Base-by-base conservation (phyloP, 2,888 invertebrate genomes). In the Leucoptera coffeella region DNA sequence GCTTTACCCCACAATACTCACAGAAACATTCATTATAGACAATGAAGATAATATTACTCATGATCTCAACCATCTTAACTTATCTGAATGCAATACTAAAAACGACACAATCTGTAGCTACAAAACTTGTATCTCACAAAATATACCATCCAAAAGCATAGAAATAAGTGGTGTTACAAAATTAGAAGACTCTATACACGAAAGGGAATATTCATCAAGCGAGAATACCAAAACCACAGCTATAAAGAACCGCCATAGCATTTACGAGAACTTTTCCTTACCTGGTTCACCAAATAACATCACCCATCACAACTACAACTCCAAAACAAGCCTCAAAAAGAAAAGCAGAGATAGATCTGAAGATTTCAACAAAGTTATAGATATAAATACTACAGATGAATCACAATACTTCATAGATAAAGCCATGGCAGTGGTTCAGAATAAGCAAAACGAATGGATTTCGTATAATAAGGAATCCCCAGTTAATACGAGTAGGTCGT, bases 221-320 rank as follows among this genome's bases (percentile, higher is more conserved):
- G 22, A 11, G 8, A 4, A 22, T 22, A n/a, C 23, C 6, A 21
- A 13, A 8, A 2, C 14, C 22, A 10, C 20, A 4, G 12, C 14
- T 7, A 34, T 37, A 27, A 45, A 47, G 28, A 42, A 42, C 35
- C 38, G 59, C 20, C 35, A 44, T 7, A 64, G 60, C 27, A 42
- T 62, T 2, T 67, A 64, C 15, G 53, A 69, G 29, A 60, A 69
- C 30, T 69, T 69, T 30, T 67, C 67, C 0, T 31, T 67, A 10
- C 65, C 67, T 0, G 62, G 65, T 2, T 67, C 67, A 2, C 67
- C 67, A 0, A 56, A 44, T 23, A 49, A 45, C 28, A 58, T 69
- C 15, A 50, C 49, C 0, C 67, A 67, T 34, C 48, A 30, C 12
- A 69, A 69, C 34, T 69, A 69, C 31, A 52, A 64, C 10, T 41